phyloP scores from a whole-genome alignment of 2,888 invertebrate genomes.

The Nomada ruficornis region DNA sequence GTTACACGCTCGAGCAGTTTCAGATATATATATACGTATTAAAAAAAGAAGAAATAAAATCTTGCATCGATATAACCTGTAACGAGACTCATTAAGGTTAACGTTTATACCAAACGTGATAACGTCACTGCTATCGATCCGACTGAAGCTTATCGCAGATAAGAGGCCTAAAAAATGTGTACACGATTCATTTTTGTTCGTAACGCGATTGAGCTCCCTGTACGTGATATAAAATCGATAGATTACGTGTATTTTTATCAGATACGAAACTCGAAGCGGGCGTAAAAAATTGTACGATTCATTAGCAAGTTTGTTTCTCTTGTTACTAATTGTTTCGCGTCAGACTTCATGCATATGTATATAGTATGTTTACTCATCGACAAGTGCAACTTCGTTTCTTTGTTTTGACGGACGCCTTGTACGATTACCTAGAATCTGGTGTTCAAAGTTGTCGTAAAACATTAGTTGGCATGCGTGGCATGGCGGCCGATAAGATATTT shows the following conservation, averaged over 20 bases:
- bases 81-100: constrained; percentile 11
- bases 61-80: constrained; percentile 3
- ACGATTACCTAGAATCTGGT: constrained; percentile 42
- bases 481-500: constrained; percentile 65
- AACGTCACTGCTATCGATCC: constrained; percentile 29
- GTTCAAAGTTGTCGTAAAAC: constrained; percentile 31
- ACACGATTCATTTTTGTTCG: neutral
- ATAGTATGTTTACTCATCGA: neutral
- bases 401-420: constrained; percentile 39
- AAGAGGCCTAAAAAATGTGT: constrained; percentile 6
- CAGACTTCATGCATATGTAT: neutral
- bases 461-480: constrained; percentile 32
- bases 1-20: constrained; percentile 12
- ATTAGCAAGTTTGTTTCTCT: constrained; percentile 1
- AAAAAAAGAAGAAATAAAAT: neutral
- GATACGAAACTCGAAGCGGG: neutral
- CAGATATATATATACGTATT: neutral
- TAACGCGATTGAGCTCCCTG: neutral
- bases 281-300: neutral
- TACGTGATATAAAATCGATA: neutral
- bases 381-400: constrained; percentile 19
- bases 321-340: neutral
- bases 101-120: constrained; percentile 26
- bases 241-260: neutral
- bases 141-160: constrained; percentile 22